Evolutionary conservation across 1,140 invertebrate genomes (phyloP), one percentile per base, ranked within the genome.

Genomic region (Brachionus manjavacas): DNA sequence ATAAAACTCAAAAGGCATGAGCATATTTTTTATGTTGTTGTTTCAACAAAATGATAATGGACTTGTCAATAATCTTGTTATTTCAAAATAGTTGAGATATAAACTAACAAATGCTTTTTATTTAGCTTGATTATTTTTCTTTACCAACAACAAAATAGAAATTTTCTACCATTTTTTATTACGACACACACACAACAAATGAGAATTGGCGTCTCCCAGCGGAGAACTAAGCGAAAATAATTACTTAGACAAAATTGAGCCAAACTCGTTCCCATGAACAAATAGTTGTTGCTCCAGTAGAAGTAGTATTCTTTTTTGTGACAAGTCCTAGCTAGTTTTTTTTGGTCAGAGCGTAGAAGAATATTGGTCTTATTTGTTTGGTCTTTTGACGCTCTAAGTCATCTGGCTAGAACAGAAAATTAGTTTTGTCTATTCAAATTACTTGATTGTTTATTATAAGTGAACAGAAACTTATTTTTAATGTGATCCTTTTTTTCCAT

Each of bases 11-110:
- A 60, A 23, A 60, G 52, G 52, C 52, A 60, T 60, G n/a, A 60
- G 7, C n/a, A 60, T 60, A 60, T 60, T 60, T 55, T 20, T 60
- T 16, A 20, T 60, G 16, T 9, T 35, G 8, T 16, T 60, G 52
- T 20, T 60, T n/a, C 52, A 41, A 74, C 20, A 76, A n/a, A n/a
- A 76, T 49, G 41, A 76, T 76, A 76, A 76, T 76, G 72, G 72
- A 76, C 72, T 76, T 76, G 72, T 76, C 72, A 76, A 76, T 76
- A 76, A 76, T 76, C 39, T 76, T 76, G 39, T 76, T 76, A 76
- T 49, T 76, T 74, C 41, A 74, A 46, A 66, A 66, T 31, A 9
- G 31, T 72, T 74, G 39, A n/a, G n/a, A 43, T 74, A 43, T 41
- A 74, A 74, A 74, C 70, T 43, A 39, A 74, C 70, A 74, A 74